Base-by-base conservation (phyloP, 1,140 invertebrate species). In the Macrostomum lignano region DNA sequence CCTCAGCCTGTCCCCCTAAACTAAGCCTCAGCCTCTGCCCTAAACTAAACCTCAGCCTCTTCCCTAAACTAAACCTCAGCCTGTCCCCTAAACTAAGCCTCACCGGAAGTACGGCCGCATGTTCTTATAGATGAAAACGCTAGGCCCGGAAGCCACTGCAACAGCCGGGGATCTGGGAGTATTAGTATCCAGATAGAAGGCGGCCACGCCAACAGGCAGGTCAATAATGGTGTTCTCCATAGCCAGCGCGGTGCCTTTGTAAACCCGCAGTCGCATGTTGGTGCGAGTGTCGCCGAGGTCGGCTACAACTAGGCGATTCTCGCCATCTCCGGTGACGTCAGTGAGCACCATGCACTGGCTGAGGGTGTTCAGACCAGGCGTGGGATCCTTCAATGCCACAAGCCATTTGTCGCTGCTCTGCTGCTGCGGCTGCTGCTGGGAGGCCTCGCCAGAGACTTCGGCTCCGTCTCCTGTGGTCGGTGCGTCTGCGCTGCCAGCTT, bases 61-160 rank as follows among this genome's bases (percentile, higher is more conserved):
- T n/a, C n/a, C n/a, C n/a, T n/a, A n/a, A n/a, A n/a, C n/a, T n/a
- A n/a, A n/a, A n/a, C n/a, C n/a, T n/a, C n/a, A 31, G 9, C 10
- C 25, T 10, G 11, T 7, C 11, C 11, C 7, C 9, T 15, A 9
- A 19, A 22, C 2, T 21, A 21, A 21, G 14, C 5, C 15, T 4
- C 14, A 84, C 49, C 81, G 79, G 44, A 75, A 86, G 46, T 75
- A 78, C 0, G 78, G 70, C 39, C 74, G 72, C 54, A 78, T 66
- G 44, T 82, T 81, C 45, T 78, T 73, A 49, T 77, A 84, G 15
- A 86, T 67, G 36, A 73, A 70, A 13, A 86, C 63, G 42, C 71
- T 71, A 7, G 71, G 66, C 22, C 72, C 69, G 42, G 72, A 73
- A 4, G 73, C 73, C 0, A 84, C 72, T 5, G 71, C 77, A 39